Percentiles rank a stretch among this genome's conserved stretches.
Conservation (phyloP, 2,888 invertebrate genomes). For the Synergus umbraculus region DNA sequence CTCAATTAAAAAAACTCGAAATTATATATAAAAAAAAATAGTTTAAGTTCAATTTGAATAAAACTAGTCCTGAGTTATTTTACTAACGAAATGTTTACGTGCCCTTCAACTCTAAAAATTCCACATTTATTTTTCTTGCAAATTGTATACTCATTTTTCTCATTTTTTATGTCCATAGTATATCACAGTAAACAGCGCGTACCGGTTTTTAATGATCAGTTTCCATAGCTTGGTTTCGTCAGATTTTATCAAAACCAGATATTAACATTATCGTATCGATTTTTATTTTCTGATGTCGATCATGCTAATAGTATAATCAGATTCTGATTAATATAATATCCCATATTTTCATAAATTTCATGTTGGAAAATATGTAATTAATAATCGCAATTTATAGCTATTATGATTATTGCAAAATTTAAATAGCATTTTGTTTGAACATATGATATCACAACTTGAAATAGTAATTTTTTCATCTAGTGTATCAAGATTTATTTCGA, state of each 20-base stretch:
- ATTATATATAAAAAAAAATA: not conserved
- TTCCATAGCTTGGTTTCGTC: slow-evolving; percentile 30
- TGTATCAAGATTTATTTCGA: not conserved
- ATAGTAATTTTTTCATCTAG: slow-evolving; percentile 1
- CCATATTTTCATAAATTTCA: slow-evolving; percentile 2
- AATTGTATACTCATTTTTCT: not conserved
- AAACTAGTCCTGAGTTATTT: not conserved
- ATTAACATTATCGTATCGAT: slow-evolving; percentile 21
- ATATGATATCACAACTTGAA: not conserved
- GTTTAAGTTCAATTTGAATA: not conserved
- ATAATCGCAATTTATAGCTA: not conserved
- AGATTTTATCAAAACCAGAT: slow-evolving; percentile 34
- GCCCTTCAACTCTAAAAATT: not conserved
- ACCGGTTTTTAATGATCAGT: slow-evolving; percentile 35
- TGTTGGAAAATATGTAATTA: slow-evolving; percentile 1
- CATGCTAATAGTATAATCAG: slow-evolving; percentile 17
- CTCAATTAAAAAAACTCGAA: not conserved
- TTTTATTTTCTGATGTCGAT: slow-evolving; percentile 19
- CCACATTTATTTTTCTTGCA: not conserved
- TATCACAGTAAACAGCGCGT: slow-evolving; percentile 27
- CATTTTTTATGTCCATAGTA: not conserved
- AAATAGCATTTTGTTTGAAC: not conserved
- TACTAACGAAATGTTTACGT: not conserved
- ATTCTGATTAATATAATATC: not conserved
- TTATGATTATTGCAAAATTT: not conserved